These are phyloP conservation scores for Cinclus cinclus DNA, from an alignment of 2,113 vertebrate species.

Conservation along the genomic window DNA sequence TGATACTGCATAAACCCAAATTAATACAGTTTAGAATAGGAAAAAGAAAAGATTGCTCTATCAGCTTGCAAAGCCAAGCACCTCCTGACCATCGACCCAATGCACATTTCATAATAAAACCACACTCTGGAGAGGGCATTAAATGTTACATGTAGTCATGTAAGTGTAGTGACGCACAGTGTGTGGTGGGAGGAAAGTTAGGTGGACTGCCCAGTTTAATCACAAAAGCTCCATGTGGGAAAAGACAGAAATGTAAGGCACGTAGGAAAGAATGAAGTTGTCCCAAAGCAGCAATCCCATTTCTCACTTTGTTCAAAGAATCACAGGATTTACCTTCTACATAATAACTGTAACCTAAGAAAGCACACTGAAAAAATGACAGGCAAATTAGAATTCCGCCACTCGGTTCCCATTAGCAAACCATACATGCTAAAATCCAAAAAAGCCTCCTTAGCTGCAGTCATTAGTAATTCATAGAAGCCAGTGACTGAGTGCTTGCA, in stretches of 20 bases:
- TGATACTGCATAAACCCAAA: slow-evolving; percentile 4
- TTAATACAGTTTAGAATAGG: background rate
- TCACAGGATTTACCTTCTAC: background rate
- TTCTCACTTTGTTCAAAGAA: background rate
- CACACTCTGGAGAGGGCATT: background rate
- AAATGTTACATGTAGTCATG: background rate
- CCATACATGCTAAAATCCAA: background rate
- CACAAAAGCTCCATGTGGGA: background rate
- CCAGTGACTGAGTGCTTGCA: background rate
- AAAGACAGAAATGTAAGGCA: background rate
- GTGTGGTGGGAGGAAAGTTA: background rate
- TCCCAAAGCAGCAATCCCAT: background rate
- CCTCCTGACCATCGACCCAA: background rate
- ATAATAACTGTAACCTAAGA: background rate
- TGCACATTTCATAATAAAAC: background rate
- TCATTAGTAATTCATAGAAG: background rate
- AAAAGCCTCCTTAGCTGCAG: background rate
- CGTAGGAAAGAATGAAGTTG: background rate
- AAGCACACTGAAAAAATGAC: background rate
- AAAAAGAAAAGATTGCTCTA: background rate
- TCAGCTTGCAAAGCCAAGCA: background rate
- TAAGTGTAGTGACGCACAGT: background rate
- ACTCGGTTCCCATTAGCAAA: background rate
- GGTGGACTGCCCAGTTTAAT: background rate
- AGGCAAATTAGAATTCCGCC: background rate